Evolutionary conservation across 2,113 vertebrate species (phyloP).

Genomic region (Labeo rohita): DNA sequence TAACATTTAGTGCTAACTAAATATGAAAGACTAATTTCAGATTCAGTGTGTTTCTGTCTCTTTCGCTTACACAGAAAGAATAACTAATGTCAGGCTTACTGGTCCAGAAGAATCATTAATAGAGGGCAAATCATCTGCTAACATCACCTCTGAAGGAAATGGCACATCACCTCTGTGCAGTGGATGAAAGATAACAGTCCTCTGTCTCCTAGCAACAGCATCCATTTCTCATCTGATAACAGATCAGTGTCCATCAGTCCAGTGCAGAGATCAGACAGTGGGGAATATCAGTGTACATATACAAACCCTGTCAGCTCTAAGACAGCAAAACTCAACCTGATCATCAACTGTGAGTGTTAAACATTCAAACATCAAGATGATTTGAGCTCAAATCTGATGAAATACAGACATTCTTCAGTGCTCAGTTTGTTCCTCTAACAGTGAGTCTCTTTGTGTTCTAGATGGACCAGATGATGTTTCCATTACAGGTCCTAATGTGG

Average conservation of each 20-base stretch:
- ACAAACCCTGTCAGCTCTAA: constrained; percentile 54
- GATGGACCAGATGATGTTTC: constrained; percentile 66
- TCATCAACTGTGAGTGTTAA: constrained; percentile 58
- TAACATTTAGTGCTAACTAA: background rate
- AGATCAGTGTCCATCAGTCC: constrained; percentile 48
- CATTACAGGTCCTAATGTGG: constrained; percentile 46
- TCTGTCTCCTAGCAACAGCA: constrained; percentile 31
- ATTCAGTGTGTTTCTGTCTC: background rate
- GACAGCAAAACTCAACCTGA: background rate
- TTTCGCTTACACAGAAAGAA: constrained; percentile 39
- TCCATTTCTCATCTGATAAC: constrained; percentile 29
- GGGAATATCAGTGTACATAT: constrained; percentile 59
- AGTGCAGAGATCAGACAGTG: constrained; percentile 46
- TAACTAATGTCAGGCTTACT: constrained; percentile 39
- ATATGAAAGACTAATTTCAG: background rate
- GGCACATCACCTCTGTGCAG: constrained; percentile 24
- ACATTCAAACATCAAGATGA: background rate
- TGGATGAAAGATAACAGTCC: constrained; percentile 56
- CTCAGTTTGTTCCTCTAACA: background rate
- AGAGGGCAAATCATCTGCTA: constrained; percentile 30
- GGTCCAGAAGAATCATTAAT: constrained; percentile 4
- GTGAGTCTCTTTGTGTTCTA: constrained; percentile 44
- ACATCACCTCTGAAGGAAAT: constrained; percentile 47
- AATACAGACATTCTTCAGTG: background rate
- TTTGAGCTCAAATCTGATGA: background rate